phyloP scores from a whole-genome alignment of 35 echinoderm and acorn worm species.

The Stichopus chloronotus region DNA sequence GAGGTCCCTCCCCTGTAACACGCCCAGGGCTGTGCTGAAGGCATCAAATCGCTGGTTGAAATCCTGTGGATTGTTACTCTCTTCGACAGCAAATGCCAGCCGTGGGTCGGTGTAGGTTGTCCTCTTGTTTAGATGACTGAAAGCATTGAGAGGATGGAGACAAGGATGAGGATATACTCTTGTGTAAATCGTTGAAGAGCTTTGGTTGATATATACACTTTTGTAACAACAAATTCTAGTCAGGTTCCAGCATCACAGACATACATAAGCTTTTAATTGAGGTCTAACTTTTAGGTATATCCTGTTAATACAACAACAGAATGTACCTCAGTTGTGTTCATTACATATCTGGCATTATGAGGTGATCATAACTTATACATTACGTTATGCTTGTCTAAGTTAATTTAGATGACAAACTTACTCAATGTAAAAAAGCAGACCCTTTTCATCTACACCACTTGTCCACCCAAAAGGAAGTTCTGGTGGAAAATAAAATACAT shows the following conservation, averaged over 20 bases:
- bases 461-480: slow-evolving; percentile 98
- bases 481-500: slow-evolving; percentile 33
- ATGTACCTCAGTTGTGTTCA: too few species aligned
- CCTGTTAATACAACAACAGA: too few species aligned
- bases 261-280: too few species aligned
- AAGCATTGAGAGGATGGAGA: neutral
- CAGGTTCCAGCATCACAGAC: too few species aligned
- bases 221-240: neutral
- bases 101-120: slow-evolving; percentile 96
- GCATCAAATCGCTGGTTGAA: slow-evolving; percentile 95
- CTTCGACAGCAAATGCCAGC: slow-evolving; percentile 91
- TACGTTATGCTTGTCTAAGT: too few species aligned
- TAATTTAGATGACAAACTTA: slow-evolving; percentile 52
- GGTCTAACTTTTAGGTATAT: too few species aligned
- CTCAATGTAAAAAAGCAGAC: slow-evolving; percentile 84
- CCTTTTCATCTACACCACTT: slow-evolving; percentile 80
- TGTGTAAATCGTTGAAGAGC: neutral
- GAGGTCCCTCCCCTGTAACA: slow-evolving; percentile 94
- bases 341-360: too few species aligned
- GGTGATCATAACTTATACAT: too few species aligned
- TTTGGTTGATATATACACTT: neutral
- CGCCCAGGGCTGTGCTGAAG: slow-evolving; percentile 73
- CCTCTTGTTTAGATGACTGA: slow-evolving; percentile 90
- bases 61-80: slow-evolving; percentile 60
- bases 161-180: neutral